Evolutionary conservation across 2,113 vertebrate species (phyloP), one percentile per base, ranked within the genome.

Genomic region (Sinocyclocheilus maitianheensis): DNA sequence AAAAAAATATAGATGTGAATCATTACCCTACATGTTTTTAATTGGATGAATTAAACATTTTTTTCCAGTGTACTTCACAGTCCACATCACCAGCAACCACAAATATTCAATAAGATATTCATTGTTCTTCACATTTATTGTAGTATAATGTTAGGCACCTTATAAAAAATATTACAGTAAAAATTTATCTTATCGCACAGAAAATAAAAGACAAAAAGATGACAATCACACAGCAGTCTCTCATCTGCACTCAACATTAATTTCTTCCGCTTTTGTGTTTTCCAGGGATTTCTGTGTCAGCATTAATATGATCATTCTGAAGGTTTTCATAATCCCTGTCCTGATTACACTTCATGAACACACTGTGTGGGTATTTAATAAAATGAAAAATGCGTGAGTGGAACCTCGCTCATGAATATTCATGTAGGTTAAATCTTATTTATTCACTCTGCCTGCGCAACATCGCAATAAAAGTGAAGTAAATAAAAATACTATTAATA

Each of bases 281-380:
- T 86, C 75, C 63, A 30, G 48, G 72, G 30, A 77, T 80, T 76
- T 87, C 84, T 16, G n/a, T 14, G 63, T 60, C 82, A 72, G 85
- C 53, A 63, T 88, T 89, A 89, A 89, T 90, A 81, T 18, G 87
- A 90, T 91, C 89, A 88, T 55, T 82, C 24, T 75, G 58, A 46
- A 84, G 75, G 78, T 80, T 89, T 88, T 87, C 65, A 60, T 87
- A 89, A 91, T 81, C 84, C 81, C 72, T 83, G 81, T 77, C 87
- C 87, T 84, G 84, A 53, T 72, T 88, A 83, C 34, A 63, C 62
- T 81, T 90, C 55, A 82, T 53, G 65, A 58, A 76, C 60, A 37
- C 60, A 77, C 43, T 63, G 80, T 18, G 75, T 71, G 67, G 46
- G 55, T 85, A 85, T 83, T 87, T 78, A 84, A 55, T 76, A 30